Conservation (phyloP, 1,140 invertebrate genomes). For the Saxidomus purpurata region DNA sequence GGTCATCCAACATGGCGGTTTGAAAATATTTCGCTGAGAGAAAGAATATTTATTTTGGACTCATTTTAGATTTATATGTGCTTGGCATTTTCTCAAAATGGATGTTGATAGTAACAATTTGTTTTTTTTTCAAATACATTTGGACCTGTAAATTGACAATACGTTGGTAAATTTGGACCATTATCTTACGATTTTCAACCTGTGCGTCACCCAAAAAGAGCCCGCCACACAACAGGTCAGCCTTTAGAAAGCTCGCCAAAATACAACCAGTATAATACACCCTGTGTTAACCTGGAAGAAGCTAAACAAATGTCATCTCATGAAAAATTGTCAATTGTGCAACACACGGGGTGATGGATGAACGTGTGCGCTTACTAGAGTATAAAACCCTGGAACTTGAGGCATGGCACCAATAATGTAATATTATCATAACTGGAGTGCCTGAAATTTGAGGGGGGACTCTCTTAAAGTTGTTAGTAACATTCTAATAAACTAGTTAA, state of each 20-base stretch:
- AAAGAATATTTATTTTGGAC: no score
- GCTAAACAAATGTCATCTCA: background rate
- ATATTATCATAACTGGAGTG: background rate
- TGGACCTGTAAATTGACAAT: background rate
- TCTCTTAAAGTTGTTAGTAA: background rate
- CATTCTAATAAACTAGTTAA: background rate
- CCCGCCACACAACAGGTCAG: background rate
- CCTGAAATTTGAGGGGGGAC: background rate
- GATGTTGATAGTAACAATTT: background rate
- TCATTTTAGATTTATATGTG: background rate
- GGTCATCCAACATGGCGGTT: no score
- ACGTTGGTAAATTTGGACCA: background rate
- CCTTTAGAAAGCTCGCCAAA: background rate
- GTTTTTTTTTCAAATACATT: background rate
- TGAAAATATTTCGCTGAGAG: no score
- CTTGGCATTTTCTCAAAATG: background rate
- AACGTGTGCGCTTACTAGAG: background rate
- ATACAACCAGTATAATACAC: background rate
- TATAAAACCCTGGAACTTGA: slow-evolving; percentile 1
- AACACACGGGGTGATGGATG: background rate
- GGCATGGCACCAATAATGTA: background rate
- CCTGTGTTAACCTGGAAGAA: background rate
- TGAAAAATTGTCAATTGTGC: slow-evolving; percentile 8
- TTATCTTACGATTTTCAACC: background rate
- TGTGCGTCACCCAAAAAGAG: background rate